These are phyloP conservation scores for Embidobia sp. DNA, from an alignment of 2,888 invertebrate species.

Conservation along the genomic window DNA sequence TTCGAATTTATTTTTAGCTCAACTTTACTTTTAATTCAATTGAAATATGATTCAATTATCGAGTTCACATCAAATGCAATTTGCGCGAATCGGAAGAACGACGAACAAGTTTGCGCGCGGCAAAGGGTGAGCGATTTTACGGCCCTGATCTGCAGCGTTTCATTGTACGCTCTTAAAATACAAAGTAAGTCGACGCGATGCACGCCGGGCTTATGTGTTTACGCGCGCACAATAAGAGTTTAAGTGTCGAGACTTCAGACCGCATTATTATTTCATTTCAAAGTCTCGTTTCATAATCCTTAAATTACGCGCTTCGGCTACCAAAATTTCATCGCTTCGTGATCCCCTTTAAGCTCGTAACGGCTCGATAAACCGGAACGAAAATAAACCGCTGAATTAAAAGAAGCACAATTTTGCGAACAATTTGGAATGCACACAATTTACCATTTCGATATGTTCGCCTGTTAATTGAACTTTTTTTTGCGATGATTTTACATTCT, in stretches of 20 bases:
- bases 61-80: no score
- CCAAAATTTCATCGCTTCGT: slow-evolving; percentile 14
- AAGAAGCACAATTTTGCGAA: no score
- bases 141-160: slow-evolving; percentile 47
- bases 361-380: not conserved
- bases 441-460: no score
- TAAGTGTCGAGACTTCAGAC: slow-evolving; percentile 30
- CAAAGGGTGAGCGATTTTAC: no score
- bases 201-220: slow-evolving; percentile 39
- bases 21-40: no score
- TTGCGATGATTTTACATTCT: no score
- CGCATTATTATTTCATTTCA: slow-evolving; percentile 32
- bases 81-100: no score
- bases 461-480: no score
- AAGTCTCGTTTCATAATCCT: slow-evolving; percentile 23
- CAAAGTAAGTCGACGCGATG: slow-evolving; percentile 29
- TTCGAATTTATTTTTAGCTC: no score
- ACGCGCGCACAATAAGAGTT: slow-evolving; percentile 34
- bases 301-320: slow-evolving; percentile 5
- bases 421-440: no score
- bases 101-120: no score
- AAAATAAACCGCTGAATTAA: not conserved
- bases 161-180: slow-evolving; percentile 47
- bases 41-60: no score
- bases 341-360: not conserved